phyloP scores from a whole-genome alignment of 2,797 vertebrate genomes.

The Hippocampus kuda region DNA sequence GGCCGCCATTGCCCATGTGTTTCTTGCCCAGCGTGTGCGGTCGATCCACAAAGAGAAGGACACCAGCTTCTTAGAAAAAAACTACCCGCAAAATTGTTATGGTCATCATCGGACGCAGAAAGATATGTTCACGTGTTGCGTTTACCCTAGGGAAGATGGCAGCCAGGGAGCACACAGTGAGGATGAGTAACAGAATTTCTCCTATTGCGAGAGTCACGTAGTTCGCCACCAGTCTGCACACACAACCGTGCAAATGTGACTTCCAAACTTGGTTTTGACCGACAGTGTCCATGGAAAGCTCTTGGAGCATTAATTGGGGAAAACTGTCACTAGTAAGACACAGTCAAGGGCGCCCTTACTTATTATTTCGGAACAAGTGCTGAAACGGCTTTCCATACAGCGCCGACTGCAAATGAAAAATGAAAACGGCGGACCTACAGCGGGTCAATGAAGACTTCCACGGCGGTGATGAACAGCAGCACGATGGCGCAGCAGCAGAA shows the following conservation, averaged over 20 bases:
- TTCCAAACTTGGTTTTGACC: too few relatives aligned
- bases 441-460: conserved; percentile 83
- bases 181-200: conserved; percentile 77
- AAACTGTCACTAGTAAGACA: too few relatives aligned
- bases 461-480: conserved; percentile 77
- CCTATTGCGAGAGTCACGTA: conserved; percentile 84
- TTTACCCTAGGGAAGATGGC: conserved; percentile 81
- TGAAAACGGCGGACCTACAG: conserved; percentile 56
- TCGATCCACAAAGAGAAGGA: conserved; percentile 94
- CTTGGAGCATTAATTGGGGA: too few relatives aligned
- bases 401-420: background rate
- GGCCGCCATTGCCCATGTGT: conserved; percentile 91
- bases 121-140: too few relatives aligned
- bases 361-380: too few relatives aligned
- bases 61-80: conserved; percentile 82
- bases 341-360: too few relatives aligned
- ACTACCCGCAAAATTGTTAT: conserved; percentile 48
- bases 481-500: conserved; percentile 85
- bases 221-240: conserved; percentile 77
- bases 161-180: conserved; percentile 82
- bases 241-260: background rate
- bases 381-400: too few relatives aligned
- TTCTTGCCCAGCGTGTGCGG: conserved; percentile 87
- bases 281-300: too few relatives aligned
- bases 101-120: background rate